These are phyloP conservation scores for Mythimna vitellina DNA, from an alignment of 2,888 invertebrate species.

Conservation along the genomic window DNA sequence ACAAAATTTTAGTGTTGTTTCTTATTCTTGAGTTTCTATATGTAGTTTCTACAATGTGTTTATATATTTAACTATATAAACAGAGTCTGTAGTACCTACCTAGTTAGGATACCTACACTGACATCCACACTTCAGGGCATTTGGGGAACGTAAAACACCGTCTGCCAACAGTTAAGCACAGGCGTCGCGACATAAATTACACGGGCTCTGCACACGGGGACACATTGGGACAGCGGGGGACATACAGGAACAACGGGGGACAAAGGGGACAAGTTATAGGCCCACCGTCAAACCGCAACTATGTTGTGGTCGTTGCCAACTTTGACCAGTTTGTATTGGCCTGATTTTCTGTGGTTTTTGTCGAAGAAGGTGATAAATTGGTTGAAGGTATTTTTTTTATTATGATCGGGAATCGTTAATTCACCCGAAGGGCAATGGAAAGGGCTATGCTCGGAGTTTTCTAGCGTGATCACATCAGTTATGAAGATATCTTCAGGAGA, in stretches of 20 bases:
- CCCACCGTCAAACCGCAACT: constrained; percentile 56
- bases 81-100: not conserved
- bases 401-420: no score
- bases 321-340: constrained; percentile 47
- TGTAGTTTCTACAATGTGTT: no score
- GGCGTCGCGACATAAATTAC: constrained; percentile 77
- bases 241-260: constrained; percentile 54
- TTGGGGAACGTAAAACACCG: constrained; percentile 34
- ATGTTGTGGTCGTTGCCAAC: constrained; percentile 50
- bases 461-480: no score
- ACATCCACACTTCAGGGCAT: constrained; percentile 26
- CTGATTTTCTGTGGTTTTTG: constrained; percentile 42
- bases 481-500: no score
- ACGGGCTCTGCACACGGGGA: constrained; percentile 73
- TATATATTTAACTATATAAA: no score
- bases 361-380: constrained; percentile 2
- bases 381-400: not conserved
- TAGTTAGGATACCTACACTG: constrained; percentile 21
- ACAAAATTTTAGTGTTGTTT: no score
- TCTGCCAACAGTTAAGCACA: constrained; percentile 63
- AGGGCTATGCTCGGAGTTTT: no score
- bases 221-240: constrained; percentile 55
- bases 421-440: no score
- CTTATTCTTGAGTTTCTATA: no score
- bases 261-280: constrained; percentile 70